Base-by-base conservation (phyloP, 2,888 invertebrate genomes). In the Leptopilina myrica region DNA sequence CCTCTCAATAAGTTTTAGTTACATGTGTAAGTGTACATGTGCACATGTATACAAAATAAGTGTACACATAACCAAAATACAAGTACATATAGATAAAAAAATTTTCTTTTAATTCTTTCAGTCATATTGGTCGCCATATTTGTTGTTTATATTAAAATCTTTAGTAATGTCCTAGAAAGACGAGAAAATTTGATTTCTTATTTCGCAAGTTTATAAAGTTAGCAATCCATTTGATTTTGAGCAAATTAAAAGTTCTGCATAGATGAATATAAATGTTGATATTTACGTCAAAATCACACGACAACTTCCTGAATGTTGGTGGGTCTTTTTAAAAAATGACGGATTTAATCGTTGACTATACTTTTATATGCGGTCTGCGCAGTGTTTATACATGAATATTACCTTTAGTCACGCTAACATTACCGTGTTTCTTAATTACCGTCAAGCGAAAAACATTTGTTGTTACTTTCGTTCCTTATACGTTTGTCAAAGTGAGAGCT, bases 371-470 rank as follows among this genome's bases (percentile, higher is more conserved):
- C 53, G 56, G 5, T 8, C 6, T 26, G 14, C 33, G 33, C 33
- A 33, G 33, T 56, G 9, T 49, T 12, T 49, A 49, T 49, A 9
- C 49, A 49, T 11, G 53, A 73, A 56, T 56, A 73, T 33, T 73
- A 26, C 49, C 53, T 20, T 26, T n/a, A 33, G 73, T 56, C 73
- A 73, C 73, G 73, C 73, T 2, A 73, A 73, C 53, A 73, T 73
- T 56, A 73, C 73, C 73, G 56, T 73, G 56, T 73, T 73, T 73
- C 73, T 73, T 56, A 56, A 73, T 56, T 73, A 73, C 33, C 56
- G 53, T 56, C 53, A 73, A 33, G 33, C 56, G 73, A 73, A 73
- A 56, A 53, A 73, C 73, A 73, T 73, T 73, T 56, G 33, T 73
- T 20, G 56, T 73, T 53, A 56, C 73, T 73, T 73, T 73, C 53